Evolutionary conservation across 2,888 invertebrate species (phyloP), one percentile per base, ranked within the genome.

Genomic region (Cephus nigrinus): DNA sequence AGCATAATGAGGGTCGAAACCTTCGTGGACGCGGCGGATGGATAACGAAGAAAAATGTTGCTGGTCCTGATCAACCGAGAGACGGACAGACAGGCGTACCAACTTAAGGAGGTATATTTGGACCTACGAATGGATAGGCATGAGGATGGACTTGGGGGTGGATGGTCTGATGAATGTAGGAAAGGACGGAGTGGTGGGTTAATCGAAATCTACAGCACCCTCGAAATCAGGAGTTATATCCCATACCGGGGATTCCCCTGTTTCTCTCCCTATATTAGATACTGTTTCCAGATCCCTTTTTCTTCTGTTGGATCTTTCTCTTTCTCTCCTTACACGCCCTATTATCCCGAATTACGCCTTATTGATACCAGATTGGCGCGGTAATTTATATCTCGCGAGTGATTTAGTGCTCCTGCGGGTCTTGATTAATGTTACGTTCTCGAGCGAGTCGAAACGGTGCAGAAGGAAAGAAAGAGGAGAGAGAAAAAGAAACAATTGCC

Each of bases 121-220:
- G 55, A 55, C 5, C 23, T 15, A 55, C 9, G 55, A 23, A 55
- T 23, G 55, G 23, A 55, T 9, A 55, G 55, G 55, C 55, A 5
- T 55, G 3, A 55, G 40, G 23, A 55, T 55, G 23, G 2, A 23
- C 40, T 5, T 3, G 68, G 76, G 82, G 69, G 80, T 78, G 73
- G 80, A 76, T 78, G 79, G 80, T 82, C 69, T 75, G 80, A 80
- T 82, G 78, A 76, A 55, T 55, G 23, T 23, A 55, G 55, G 55
- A 55, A 55, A 9, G 55, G 23, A 81, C 79, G 71, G 78, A 77
- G 71, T 72, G 74, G 76, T 74, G 40, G 83, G 83, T 83, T 87
- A 87, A 88, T 88, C 84, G 85, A 82, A 82, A 88, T 86, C 82
- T 88, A 88, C 85, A 78, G 84, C 80, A 74, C 81, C 81, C 85